Evolutionary conservation across 2,888 invertebrate species (phyloP).

Genomic region (Agrochola lychnidis): DNA sequence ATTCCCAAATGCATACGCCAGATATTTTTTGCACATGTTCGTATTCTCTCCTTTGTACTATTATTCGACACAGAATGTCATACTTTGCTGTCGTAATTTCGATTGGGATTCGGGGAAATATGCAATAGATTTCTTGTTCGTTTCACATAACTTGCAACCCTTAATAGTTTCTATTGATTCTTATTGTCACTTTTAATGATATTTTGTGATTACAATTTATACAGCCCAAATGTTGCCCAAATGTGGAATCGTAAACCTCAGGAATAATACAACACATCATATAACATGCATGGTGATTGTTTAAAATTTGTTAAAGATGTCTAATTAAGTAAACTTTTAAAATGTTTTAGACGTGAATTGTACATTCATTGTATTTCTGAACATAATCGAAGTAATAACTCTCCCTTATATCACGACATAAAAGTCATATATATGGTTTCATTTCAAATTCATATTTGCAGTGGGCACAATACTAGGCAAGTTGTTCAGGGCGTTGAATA

Average conservation of each 20-base stretch:
- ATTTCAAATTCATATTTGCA: constrained; percentile 84
- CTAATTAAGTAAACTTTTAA: neutral
- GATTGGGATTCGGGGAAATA: constrained; percentile 76
- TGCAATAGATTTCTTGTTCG: constrained; percentile 60
- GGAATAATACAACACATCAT: neutral
- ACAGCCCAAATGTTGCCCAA: constrained; percentile 8
- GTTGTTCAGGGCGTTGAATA: constrained; percentile 85
- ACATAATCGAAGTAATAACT: neutral
- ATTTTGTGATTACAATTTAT: constrained; percentile 20
- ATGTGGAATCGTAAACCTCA: neutral
- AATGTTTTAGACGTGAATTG: neutral
- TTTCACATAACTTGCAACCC: constrained; percentile 53
- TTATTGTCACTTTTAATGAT: constrained; percentile 26
- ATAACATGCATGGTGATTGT: neutral
- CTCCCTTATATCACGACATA: constrained; percentile 27
- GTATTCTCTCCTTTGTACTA: constrained; percentile 86
- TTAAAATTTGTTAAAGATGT: neutral
- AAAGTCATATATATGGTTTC: constrained; percentile 72
- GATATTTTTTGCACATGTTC: constrained; percentile 91
- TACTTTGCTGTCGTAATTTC: constrained; percentile 76
- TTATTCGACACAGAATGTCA: constrained; percentile 89
- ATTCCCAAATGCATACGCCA: constrained; percentile 90
- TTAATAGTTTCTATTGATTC: constrained; percentile 38
- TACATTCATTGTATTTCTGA: too few relatives aligned
- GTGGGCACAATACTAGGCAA: constrained; percentile 77